Evolutionary conservation across 2,888 invertebrate species (phyloP), one percentile per base, ranked within the genome.

Genomic region (Mayetiola destructor): DNA sequence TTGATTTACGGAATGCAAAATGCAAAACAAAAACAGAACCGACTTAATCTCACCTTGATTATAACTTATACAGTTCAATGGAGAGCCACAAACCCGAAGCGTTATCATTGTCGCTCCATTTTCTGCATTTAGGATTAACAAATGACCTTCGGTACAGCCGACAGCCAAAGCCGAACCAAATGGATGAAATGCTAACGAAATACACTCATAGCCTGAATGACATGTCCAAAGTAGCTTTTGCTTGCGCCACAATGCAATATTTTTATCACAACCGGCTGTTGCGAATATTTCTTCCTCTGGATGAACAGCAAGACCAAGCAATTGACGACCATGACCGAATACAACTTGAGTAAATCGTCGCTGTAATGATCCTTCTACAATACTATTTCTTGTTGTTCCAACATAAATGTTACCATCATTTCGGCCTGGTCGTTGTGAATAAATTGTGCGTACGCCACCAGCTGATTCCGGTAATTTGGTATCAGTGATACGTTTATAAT

Each of bases 391-490:
- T 1, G 88, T 88, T 3, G 93, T 94, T 9, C 92, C 93, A 1
- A 93, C 87, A 67, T 89, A 94, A 62, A 94, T 82, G 66, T 88
- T 88, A 6, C 91, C 91, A 67, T 93, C 93, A 64, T 89, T 86
- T 62, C 89, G 77, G 0, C 89, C 89, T 0, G 88, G 88, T 60
- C 88, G 76, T 71, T 90, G 90, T 1, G 91, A 90, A 64, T 90
- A 90, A 62, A 94, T 85, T 59, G 88, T 88, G 40, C 91, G 79
- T 0, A 93, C 86, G 2, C 90, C 88, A n/a, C 93, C 93, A 18
- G 85, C 85, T 8, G 83, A 78, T 69, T 91, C 91, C 0, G 90
- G 87, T 53, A 93, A 89, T 78, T 90, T 91, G 0, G 88, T 87
- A 66, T 90, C 90, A 0, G 89, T 88, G 63, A 92, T 88, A 66